phyloP scores from a whole-genome alignment of 2,797 vertebrate species.

The Rousettus madagascariensis region DNA sequence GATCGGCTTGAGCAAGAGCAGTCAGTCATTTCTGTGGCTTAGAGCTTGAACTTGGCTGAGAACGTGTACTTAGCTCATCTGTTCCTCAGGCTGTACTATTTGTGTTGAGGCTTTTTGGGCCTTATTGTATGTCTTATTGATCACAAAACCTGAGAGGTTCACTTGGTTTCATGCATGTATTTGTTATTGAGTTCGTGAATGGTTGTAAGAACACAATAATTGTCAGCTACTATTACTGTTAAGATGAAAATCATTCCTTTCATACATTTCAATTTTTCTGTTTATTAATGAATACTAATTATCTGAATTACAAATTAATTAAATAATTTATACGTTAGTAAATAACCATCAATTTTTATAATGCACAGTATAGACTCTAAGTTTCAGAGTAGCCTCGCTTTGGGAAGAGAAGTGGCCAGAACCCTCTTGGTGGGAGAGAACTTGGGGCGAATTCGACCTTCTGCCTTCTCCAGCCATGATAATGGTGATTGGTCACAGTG shows the following conservation, averaged over 20 bases:
- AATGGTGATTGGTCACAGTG: background rate
- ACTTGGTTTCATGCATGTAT: fast-evolving
- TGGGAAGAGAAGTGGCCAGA: background rate
- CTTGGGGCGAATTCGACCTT: too few relatives aligned
- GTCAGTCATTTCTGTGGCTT: background rate
- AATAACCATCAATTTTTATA: too few relatives aligned
- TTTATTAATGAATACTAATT: background rate
- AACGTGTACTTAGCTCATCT: background rate
- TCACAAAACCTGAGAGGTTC: background rate
- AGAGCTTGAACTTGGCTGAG: background rate
- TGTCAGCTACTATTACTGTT: background rate
- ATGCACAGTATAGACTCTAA: fast-evolving
- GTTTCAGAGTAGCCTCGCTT: too few relatives aligned
- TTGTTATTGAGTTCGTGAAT: background rate
- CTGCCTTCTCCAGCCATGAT: fast-evolving
- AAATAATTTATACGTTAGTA: background rate
- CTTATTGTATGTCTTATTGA: background rate
- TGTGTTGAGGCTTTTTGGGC: background rate
- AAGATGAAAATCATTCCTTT: background rate
- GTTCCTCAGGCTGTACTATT: background rate
- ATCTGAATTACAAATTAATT: background rate
- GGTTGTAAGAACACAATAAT: fast-evolving
- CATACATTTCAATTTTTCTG: background rate
- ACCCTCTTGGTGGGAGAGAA: fast-evolving
- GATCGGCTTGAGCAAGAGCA: background rate